phyloP scores from a whole-genome alignment of 2,113 vertebrate genomes.

The Saguinus imperator region DNA sequence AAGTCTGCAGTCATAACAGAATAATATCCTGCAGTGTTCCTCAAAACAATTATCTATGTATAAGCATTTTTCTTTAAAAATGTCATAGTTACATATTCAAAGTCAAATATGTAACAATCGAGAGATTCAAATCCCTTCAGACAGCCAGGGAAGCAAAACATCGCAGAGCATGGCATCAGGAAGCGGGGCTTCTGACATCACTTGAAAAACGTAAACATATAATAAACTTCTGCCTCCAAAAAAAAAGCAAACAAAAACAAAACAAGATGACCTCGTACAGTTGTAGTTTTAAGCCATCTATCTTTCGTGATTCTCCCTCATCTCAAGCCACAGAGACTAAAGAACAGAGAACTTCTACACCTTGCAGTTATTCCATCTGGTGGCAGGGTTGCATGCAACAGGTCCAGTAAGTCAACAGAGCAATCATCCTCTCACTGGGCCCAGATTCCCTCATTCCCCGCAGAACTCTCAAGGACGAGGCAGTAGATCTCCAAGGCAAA shows the following conservation, averaged over 20 bases:
- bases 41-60: background rate
- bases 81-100: background rate
- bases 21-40: background rate
- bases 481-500: background rate
- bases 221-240: background rate
- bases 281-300: background rate
- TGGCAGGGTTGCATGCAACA: background rate
- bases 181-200: background rate
- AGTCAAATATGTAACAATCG: background rate
- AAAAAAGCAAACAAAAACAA: background rate
- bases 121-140: background rate
- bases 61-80: background rate
- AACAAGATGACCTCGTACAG: background rate
- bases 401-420: background rate
- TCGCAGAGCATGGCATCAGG: background rate
- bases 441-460: no score
- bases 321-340: background rate
- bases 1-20: background rate
- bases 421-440: no score
- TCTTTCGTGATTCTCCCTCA: background rate
- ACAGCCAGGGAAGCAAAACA: background rate
- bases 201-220: background rate
- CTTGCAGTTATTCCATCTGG: accelerated
- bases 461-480: no score
- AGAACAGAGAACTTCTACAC: background rate